These are phyloP conservation scores for Melanaphis sacchari DNA, from an alignment of 1,140 invertebrate species.

Conservation along the genomic window DNA sequence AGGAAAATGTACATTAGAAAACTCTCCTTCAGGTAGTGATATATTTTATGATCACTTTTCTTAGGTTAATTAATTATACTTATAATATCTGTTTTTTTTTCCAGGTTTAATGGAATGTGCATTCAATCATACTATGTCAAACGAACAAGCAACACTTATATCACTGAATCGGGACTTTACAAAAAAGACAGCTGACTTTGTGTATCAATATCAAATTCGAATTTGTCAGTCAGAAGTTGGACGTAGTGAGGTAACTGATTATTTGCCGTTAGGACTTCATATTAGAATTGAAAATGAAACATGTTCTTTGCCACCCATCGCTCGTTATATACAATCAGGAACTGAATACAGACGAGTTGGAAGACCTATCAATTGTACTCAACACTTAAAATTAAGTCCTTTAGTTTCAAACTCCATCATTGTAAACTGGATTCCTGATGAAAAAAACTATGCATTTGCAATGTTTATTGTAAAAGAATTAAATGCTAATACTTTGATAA, in stretches of 20 bases:
- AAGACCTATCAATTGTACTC: constrained; percentile 93
- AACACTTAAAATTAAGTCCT: constrained; percentile 87
- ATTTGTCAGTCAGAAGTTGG: background rate
- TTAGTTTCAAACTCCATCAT: constrained; percentile 83
- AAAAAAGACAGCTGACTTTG: too few species aligned
- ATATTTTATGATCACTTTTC: background rate
- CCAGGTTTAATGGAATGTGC: background rate
- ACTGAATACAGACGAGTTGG: constrained; percentile 95
- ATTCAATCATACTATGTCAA: background rate
- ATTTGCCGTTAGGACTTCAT: constrained; percentile 9
- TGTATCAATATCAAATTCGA: constrained; percentile 3
- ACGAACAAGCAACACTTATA: background rate
- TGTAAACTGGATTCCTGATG: constrained; percentile 89
- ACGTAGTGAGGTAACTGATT: constrained; percentile 12
- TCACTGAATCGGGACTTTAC: constrained; percentile 31
- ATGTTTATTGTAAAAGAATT: constrained; percentile 88
- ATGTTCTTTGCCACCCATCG: constrained; percentile 12
- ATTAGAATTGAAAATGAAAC: background rate
- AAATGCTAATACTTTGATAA: constrained; percentile 80
- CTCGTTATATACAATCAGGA: constrained; percentile 93
- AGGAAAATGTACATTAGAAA: background rate
- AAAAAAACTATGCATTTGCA: constrained; percentile 81
- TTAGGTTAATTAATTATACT: background rate
- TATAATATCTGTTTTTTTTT: background rate
- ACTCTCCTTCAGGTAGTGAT: background rate